These are phyloP conservation scores for Pseudochirops cupreus DNA, from an alignment of 2,797 vertebrate species.

Conservation along the genomic window DNA sequence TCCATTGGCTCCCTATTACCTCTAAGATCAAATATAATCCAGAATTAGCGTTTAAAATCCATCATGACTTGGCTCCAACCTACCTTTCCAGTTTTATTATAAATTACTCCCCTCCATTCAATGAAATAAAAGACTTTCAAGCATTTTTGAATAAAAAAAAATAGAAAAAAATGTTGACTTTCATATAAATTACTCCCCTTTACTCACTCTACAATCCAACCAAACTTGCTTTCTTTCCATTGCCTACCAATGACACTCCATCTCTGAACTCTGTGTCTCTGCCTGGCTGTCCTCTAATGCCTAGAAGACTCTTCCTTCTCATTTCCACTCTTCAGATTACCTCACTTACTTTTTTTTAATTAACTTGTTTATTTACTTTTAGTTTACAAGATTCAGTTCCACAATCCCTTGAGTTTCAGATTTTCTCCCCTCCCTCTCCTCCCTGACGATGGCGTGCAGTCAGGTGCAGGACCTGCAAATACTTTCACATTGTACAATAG, in stretches of 20 bases:
- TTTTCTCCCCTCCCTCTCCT: too few relatives aligned
- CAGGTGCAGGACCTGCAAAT: too few relatives aligned
- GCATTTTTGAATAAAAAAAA: too few relatives aligned
- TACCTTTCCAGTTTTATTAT: not conserved
- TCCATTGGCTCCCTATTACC: not conserved
- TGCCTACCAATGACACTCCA: not conserved
- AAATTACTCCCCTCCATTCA: not conserved
- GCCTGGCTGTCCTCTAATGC: not conserved
- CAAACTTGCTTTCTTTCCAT: not conserved
- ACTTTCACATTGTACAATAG: too few relatives aligned
- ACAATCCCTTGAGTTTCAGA: too few relatives aligned
- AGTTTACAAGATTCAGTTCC: too few relatives aligned
- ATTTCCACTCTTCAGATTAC: not conserved
- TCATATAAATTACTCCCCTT: not conserved
- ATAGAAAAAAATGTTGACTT: too few relatives aligned
- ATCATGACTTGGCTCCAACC: not conserved
- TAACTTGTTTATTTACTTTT: too few relatives aligned
- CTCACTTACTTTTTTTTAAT: not conserved
- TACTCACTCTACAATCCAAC: not conserved
- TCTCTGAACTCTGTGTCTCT: not conserved
- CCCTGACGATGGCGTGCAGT: too few relatives aligned
- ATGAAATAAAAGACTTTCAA: too few relatives aligned
- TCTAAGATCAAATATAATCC: not conserved
- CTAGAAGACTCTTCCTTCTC: not conserved
- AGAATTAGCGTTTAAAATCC: not conserved